Conservation (phyloP, 2,888 invertebrate genomes). For the Brachynemurus nebulosus region DNA sequence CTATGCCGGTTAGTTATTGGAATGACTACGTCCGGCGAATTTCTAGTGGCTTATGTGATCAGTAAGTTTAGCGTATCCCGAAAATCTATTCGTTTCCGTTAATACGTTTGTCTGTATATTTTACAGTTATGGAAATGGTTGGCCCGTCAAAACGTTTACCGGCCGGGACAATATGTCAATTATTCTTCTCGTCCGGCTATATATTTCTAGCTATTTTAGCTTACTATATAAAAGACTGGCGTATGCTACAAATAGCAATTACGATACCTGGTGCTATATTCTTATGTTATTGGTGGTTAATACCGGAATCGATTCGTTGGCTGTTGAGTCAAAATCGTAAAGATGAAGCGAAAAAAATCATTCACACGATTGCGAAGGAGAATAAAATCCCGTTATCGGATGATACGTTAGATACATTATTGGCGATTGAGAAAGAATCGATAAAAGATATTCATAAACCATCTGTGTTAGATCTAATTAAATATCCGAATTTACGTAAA, state of each 20-base stretch:
- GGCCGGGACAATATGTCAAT: slow-evolving; percentile 57
- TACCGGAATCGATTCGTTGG: slow-evolving; percentile 65
- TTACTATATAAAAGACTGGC: slow-evolving; percentile 52
- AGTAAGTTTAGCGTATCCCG: slow-evolving; percentile 38
- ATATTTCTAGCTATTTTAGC: slow-evolving; percentile 53
- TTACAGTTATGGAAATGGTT: slow-evolving; percentile 52
- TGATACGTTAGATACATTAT: slow-evolving; percentile 37
- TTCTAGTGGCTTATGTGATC: slow-evolving; percentile 64
- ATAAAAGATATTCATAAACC: slow-evolving; percentile 30
- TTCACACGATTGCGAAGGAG: slow-evolving; percentile 47
- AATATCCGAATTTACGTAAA: slow-evolving; percentile 46
- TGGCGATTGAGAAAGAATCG: slow-evolving; percentile 31
- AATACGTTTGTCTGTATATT: not conserved
- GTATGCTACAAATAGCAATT: slow-evolving; percentile 51
- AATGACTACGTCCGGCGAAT: slow-evolving; percentile 60
- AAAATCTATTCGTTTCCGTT: not conserved
- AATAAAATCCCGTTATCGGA: slow-evolving; percentile 44
- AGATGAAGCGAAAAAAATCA: slow-evolving; percentile 44
- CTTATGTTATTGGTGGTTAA: slow-evolving; percentile 57
- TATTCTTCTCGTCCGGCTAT: slow-evolving; percentile 61
- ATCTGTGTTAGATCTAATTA: slow-evolving; percentile 43
- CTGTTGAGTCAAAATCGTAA: slow-evolving; percentile 46
- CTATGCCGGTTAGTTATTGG: slow-evolving; percentile 52
- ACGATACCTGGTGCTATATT: slow-evolving; percentile 54
- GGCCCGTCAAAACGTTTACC: slow-evolving; percentile 51